A percentile compares a stretch with the other conserved stretches of the same genome.
phyloP scores from a whole-genome alignment of 1,140 invertebrate species.

The Manduca sexta region DNA sequence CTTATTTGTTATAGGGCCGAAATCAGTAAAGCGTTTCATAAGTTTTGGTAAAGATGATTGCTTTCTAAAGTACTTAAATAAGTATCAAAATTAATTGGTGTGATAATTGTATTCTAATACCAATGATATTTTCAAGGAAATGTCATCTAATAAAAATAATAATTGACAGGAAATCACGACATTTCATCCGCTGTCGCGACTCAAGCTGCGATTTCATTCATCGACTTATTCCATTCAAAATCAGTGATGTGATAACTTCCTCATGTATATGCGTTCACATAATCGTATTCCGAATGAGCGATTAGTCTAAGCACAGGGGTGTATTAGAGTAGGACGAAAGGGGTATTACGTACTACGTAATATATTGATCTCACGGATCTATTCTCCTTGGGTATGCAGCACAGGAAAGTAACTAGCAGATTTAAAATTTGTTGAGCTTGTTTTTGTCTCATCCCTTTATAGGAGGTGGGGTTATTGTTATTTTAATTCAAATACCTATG shows the following conservation, averaged over 20 bases:
- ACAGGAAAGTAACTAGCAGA: too few species aligned
- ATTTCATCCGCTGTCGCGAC: background rate
- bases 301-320: constrained; percentile 33
- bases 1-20: too few species aligned
- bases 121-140: background rate
- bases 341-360: too few species aligned
- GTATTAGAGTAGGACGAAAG: background rate
- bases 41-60: too few species aligned
- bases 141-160: background rate
- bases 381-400: too few species aligned
- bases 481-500: too few species aligned
- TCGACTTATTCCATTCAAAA: constrained; percentile 42
- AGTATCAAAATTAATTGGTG: background rate
- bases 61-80: too few species aligned
- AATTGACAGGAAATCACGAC: background rate
- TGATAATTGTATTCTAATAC: background rate
- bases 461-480: too few species aligned
- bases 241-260: constrained; percentile 48
- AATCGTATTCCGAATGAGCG: constrained; percentile 59
- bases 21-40: too few species aligned
- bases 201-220: constrained; percentile 1
- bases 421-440: too few species aligned
- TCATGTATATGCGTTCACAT: constrained; percentile 54
- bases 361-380: too few species aligned
- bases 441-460: too few species aligned